A percentile compares a stretch with the other conserved stretches of the same genome.
Evolutionary conservation across 2,797 vertebrate genomes (phyloP).

Genomic region (Girardinus metallicus): DNA sequence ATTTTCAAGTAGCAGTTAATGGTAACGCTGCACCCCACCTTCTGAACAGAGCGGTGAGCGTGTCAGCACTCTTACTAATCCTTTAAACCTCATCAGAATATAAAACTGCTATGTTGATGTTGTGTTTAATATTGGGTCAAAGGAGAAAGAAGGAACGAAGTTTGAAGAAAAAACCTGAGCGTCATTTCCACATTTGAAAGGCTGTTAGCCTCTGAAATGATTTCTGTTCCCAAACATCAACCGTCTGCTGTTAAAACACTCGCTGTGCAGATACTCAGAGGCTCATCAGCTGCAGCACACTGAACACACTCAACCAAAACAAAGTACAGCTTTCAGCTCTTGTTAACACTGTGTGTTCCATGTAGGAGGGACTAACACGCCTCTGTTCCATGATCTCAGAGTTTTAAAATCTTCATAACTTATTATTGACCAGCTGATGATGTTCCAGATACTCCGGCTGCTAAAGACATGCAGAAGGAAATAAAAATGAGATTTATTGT

Average conservation of each 20-base stretch:
- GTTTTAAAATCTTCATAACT: background rate
- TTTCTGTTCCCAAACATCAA: slow-evolving; percentile 2
- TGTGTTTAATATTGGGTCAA: background rate
- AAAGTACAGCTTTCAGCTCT: background rate
- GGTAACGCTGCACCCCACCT: slow-evolving; percentile 6
- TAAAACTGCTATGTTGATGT: background rate
- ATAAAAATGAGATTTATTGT: background rate
- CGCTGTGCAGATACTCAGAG: background rate
- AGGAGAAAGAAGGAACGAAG: background rate
- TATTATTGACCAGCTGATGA: background rate
- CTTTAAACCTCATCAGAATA: slow-evolving; percentile 15
- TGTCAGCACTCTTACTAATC: slow-evolving; percentile 2
- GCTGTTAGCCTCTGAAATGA: background rate
- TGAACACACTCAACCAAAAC: background rate
- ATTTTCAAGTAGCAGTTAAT: slow-evolving; percentile 31
- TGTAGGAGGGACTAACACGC: background rate
- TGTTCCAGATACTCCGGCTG: background rate
- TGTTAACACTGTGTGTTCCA: background rate
- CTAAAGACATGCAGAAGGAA: background rate
- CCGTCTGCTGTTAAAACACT: background rate
- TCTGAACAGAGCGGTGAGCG: background rate
- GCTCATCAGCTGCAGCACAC: slow-evolving; percentile 1
- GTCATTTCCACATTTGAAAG: background rate
- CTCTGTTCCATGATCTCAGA: background rate
- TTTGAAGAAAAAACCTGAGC: background rate